Evolutionary conservation across 1,140 invertebrate genomes (phyloP).

Genomic region (Platyura marginata): DNA sequence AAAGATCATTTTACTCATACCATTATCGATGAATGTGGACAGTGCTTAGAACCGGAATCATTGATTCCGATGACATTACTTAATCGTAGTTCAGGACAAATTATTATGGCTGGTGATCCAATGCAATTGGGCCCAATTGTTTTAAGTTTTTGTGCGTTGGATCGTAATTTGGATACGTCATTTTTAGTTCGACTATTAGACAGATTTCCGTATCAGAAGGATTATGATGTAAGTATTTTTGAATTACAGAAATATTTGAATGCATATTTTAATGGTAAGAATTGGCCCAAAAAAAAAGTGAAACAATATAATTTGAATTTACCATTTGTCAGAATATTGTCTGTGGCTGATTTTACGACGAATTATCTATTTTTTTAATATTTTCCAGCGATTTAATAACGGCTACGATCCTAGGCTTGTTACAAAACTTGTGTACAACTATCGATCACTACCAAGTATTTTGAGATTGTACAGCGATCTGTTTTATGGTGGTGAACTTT

Average conservation of each 20-base stretch:
- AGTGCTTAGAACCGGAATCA: slow-evolving; percentile 75
- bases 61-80: slow-evolving; percentile 47
- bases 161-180: slow-evolving; percentile 47
- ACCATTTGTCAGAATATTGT: too few species aligned
- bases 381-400: slow-evolving; percentile 17
- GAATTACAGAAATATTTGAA: slow-evolving; percentile 6
- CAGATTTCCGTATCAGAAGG: slow-evolving; percentile 41
- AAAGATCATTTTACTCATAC: slow-evolving; percentile 69
- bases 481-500: slow-evolving; percentile 47
- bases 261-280: too few species aligned
- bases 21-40: slow-evolving; percentile 81
- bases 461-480: slow-evolving; percentile 52
- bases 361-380: slow-evolving; percentile 3
- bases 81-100: slow-evolving; percentile 34
- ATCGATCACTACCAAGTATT: slow-evolving; percentile 61
- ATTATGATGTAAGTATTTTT: slow-evolving; percentile 22
- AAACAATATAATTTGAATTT: too few species aligned
- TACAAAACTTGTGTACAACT: slow-evolving; percentile 55
- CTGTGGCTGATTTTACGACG: slow-evolving; percentile 18
- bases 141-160: slow-evolving; percentile 37
- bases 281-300: too few species aligned
- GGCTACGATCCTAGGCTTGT: slow-evolving; percentile 48
- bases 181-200: slow-evolving; percentile 49
- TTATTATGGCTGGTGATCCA: slow-evolving; percentile 80
- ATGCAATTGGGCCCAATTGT: slow-evolving; percentile 77